These are phyloP conservation scores for Hippoglossus hippoglossus DNA, from an alignment of 2,797 vertebrate genomes.

Conservation along the genomic window DNA sequence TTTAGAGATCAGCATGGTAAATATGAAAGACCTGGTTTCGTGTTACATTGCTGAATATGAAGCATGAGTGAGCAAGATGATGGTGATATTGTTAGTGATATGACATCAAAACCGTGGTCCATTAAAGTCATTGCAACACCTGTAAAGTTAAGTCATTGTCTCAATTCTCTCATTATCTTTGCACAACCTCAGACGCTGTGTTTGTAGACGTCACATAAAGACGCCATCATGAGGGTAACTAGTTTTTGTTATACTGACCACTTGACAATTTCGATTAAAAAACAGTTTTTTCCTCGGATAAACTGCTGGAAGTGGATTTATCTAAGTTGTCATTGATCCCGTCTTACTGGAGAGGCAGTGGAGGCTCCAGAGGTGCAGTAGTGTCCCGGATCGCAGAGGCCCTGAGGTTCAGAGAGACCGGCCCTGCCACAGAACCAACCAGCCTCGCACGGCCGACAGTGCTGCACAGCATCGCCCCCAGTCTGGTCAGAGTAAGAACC, in stretches of 20 bases:
- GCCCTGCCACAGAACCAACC: conserved; percentile 87
- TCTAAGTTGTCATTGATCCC: not conserved
- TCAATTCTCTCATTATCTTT: not conserved
- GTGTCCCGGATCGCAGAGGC: conserved; percentile 85
- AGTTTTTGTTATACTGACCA: too few relatives aligned
- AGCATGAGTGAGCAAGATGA: not conserved
- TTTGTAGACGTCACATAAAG: not conserved
- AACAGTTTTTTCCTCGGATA: not conserved
- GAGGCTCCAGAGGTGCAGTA: conserved; percentile 88
- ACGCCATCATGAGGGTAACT: not conserved
- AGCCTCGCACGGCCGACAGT: conserved; percentile 87
- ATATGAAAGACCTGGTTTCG: not conserved
- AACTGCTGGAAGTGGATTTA: not conserved
- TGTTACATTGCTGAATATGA: not conserved
- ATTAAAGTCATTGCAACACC: not conserved
- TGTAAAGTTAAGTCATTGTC: not conserved
- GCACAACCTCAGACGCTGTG: not conserved
- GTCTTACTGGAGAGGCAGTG: conserved; percentile 86
- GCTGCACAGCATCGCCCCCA: conserved; percentile 72
- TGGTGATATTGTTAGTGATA: not conserved
- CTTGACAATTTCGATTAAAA: not conserved
- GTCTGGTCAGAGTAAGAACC: conserved; percentile 83
- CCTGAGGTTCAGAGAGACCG: conserved; percentile 86
- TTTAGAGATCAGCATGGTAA: not conserved
- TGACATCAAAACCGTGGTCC: not conserved